Evolutionary conservation across 2,888 invertebrate genomes (phyloP).

Genomic region (Liopterus haemorrhoidalis): DNA sequence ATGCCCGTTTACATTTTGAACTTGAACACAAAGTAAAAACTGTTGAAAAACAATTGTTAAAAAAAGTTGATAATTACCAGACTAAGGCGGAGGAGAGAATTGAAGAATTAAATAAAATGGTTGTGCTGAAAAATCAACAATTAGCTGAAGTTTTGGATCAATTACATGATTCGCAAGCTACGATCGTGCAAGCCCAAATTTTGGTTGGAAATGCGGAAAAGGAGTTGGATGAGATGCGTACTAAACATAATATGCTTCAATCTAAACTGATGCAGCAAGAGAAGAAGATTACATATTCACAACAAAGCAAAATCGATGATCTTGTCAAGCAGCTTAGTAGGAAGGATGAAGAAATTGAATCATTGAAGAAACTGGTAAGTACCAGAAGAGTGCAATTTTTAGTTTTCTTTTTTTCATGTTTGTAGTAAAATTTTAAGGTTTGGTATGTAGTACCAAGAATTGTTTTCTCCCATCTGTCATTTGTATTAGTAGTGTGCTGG

Average conservation of each 20-base stretch:
- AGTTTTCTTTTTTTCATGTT: no score
- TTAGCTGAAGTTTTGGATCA: slow-evolving; percentile 30
- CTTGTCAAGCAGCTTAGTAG: slow-evolving; percentile 5
- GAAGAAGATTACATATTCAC: slow-evolving; percentile 21
- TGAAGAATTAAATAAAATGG: slow-evolving; percentile 1
- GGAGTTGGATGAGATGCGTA: no score
- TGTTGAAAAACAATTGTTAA: slow-evolving; percentile 35
- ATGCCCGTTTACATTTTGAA: slow-evolving; percentile 32
- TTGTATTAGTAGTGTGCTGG: no score
- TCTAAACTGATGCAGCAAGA: slow-evolving; percentile 6
- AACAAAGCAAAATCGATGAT: slow-evolving; percentile 17
- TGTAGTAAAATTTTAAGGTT: no score
- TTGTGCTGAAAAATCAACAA: slow-evolving; percentile 8
- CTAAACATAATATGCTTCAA: slow-evolving; percentile 4
- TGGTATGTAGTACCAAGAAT: no score
- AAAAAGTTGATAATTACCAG: slow-evolving; percentile 34
- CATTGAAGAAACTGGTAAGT: no score
- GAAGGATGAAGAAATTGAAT: slow-evolving; percentile 4
- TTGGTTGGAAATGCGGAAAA: slow-evolving; percentile 28
- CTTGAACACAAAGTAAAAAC: slow-evolving; percentile 35
- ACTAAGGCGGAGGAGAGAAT: slow-evolving; percentile 18
- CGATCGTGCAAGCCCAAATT: slow-evolving; percentile 29
- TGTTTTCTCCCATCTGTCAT: no score
- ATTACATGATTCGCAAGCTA: slow-evolving; percentile 32
- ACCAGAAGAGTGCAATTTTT: no score